Conservation (phyloP, 2,797 vertebrate species). For the Avahi laniger region DNA sequence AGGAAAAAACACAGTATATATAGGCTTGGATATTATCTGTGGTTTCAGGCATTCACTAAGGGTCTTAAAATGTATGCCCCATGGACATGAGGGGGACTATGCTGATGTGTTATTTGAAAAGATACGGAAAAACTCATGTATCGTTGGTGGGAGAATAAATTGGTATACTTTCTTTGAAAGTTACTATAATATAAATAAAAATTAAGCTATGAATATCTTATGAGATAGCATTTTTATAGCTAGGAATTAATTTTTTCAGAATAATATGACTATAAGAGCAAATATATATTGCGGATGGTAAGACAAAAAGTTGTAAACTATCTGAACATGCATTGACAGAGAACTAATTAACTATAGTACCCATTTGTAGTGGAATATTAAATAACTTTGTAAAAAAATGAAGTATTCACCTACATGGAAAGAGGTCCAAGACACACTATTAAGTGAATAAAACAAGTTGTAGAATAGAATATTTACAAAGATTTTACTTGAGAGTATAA, state of each 20-base stretch:
- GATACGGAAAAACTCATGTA: neutral
- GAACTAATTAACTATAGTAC: neutral
- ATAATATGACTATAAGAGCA: neutral
- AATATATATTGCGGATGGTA: neutral
- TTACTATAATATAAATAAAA: conserved; percentile 2
- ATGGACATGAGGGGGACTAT: no score
- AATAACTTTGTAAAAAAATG: neutral
- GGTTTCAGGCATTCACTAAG: no score
- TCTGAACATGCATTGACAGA: neutral
- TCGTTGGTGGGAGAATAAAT: neutral
- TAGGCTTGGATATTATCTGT: no score
- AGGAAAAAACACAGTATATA: no score
- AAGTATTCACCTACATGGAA: neutral
- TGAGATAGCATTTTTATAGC: neutral
- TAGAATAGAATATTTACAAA: neutral
- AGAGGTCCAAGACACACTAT: neutral
- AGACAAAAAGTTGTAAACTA: neutral
- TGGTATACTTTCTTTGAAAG: neutral
- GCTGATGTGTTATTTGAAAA: neutral
- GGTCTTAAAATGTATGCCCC: no score
- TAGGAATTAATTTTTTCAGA: neutral
- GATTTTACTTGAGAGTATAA: neutral
- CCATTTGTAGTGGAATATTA: neutral
- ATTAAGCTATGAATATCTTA: neutral
- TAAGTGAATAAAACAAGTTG: neutral